Evolutionary conservation across 2,797 vertebrate genomes (phyloP), one percentile per base, ranked within the genome.

Genomic region (Darevskia nairensis): DNA sequence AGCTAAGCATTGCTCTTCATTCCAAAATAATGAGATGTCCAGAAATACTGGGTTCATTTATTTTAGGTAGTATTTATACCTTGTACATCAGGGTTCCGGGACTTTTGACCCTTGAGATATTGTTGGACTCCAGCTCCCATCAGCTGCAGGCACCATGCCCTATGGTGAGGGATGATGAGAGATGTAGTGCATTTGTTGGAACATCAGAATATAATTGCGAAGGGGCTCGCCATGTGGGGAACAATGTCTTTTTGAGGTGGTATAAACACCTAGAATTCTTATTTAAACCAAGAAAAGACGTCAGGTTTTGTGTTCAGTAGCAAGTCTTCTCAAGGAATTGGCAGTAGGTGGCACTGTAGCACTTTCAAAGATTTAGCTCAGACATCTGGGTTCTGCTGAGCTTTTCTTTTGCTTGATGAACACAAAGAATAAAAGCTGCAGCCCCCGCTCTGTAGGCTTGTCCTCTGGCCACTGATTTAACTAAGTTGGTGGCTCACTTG

Each of bases 291-390:
- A 72, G 21, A 46, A 41, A 46, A 1, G 3, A 17, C 35, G n/a
- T 29, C 13, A 74, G 6, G 29, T 89, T 66, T 46, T 11, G 39
- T 50, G 61, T 87, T 88, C 19, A 61, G 55, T 72, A 41, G n/a
- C 27, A 84, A 84, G 61, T 64, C 8, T 27, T 80, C 39, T 69
- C 15, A 2, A 0, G 39, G 19, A n/a, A 3, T 29, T 2, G 55
- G 86, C 95, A 89, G 90, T 84, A 96, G 95, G 64, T 95, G 96
- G 95, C 93, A 90, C 84, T 92, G 85, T 41, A 27, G 85, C 86
- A 79, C 95, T 91, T 89, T 41, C 7, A 19, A 84, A 82, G 6
- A 6, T 50, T 23, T 75, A 32, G 27, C 25, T 68, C 44, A 21
- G 44, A 6, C 69, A 10, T 4, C 29, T n/a, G 21, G 8, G 1